phyloP scores from a whole-genome alignment of 2,113 vertebrate species.

The Desmodus rotundus region DNA sequence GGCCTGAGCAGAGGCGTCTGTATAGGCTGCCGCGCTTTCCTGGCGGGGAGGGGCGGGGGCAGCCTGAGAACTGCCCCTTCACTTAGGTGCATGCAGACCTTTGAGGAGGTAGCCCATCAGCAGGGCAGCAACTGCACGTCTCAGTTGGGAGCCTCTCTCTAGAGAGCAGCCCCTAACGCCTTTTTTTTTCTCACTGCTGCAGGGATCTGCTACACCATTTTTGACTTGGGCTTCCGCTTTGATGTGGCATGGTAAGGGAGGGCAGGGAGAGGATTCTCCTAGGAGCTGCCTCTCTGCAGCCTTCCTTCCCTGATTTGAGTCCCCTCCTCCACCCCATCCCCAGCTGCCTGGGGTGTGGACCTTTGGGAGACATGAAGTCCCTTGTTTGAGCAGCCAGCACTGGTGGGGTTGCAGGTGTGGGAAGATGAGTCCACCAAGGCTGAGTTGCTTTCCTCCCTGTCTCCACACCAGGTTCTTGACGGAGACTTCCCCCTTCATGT shows the following conservation, averaged over 20 bases:
- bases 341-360: neutral
- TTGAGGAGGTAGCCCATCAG: neutral
- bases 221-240: constrained; percentile 97
- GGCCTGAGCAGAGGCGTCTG: neutral
- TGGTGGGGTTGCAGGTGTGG: neutral
- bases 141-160: neutral
- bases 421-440: neutral
- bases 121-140: fast-evolving
- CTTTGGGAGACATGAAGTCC: neutral
- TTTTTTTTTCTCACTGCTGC: neutral
- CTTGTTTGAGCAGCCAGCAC: neutral
- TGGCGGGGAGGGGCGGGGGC: neutral
- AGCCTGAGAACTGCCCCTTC: neutral
- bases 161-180: neutral
- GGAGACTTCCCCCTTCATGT: constrained; percentile 98
- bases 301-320: neutral
- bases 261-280: neutral
- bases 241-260: constrained; percentile 96
- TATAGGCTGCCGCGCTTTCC: neutral
- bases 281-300: neutral
- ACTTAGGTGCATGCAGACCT: neutral
- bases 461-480: constrained; percentile 91
- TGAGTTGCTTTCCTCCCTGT: constrained; percentile 14
- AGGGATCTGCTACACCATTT: constrained; percentile 98
- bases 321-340: neutral